Percentiles rank a stretch among this genome's conserved stretches.
These are phyloP conservation scores for Phylloscopus collybita DNA, from an alignment of 2,797 vertebrate genomes.

Conservation along the genomic window DNA sequence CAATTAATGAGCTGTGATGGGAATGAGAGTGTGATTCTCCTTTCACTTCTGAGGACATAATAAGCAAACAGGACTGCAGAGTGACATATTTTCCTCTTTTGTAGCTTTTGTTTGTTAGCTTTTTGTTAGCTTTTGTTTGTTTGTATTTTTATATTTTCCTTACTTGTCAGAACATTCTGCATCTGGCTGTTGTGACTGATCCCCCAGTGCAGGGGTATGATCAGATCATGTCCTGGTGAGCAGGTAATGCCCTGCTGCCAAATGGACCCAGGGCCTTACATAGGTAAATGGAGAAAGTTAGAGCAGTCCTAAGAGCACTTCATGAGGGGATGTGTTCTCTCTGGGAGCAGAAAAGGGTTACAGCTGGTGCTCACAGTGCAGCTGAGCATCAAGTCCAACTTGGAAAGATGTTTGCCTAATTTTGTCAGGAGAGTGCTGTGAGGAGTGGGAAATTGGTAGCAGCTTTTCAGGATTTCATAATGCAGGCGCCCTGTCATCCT, in stretches of 20 bases:
- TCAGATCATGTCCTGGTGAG: neutral
- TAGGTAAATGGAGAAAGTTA: neutral
- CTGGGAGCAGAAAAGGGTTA: neutral
- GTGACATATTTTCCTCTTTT: neutral
- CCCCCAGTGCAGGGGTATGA: neutral
- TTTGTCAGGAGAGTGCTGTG: neutral
- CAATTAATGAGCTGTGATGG: neutral
- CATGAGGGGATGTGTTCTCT: neutral
- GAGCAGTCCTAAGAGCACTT: neutral
- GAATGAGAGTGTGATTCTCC: neutral
- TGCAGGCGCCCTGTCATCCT: neutral
- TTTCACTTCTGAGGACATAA: neutral
- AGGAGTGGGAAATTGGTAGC: neutral
- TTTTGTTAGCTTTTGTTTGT: neutral
- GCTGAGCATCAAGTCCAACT: neutral
- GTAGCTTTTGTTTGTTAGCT: neutral
- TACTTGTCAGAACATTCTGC: neutral
- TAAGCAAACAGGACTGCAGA: neutral
- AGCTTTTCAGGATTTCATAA: neutral
- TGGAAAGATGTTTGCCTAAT: neutral
- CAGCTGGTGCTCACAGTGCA: neutral
- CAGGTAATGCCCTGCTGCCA: neutral
- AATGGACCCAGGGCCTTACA: neutral
- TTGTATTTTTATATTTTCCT: neutral
- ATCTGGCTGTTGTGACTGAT: neutral